A percentile compares a stretch with the other conserved stretches of the same genome.
phyloP scores from a whole-genome alignment of 2,797 vertebrate species.

The Dryobates pubescens region DNA sequence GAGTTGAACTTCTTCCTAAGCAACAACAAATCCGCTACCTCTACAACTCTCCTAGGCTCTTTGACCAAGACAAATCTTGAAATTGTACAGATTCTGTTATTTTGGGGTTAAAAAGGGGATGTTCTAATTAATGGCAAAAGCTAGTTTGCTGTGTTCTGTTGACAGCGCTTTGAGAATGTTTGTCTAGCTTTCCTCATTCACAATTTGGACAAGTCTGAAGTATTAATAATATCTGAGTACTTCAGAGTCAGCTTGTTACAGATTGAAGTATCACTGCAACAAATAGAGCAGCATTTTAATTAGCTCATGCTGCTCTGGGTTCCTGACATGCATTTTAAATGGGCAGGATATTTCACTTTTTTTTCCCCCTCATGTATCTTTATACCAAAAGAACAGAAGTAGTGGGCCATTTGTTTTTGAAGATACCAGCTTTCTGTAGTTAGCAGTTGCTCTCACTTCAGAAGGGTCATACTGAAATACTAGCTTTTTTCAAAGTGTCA shows the following conservation, averaged over 20 bases:
- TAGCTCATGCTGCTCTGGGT: background rate
- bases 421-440: background rate
- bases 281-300: background rate
- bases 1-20: background rate
- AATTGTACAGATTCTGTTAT: background rate
- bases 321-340: background rate
- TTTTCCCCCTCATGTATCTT: background rate
- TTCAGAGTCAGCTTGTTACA: background rate
- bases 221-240: background rate
- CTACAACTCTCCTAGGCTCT: background rate
- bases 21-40: background rate
- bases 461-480: background rate
- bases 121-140: background rate
- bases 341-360: background rate
- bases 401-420: background rate
- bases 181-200: background rate
- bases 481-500: background rate
- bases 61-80: background rate
- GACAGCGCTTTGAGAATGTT: background rate
- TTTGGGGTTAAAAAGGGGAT: background rate
- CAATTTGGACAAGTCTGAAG: background rate
- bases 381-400: background rate
- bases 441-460: background rate
- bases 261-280: background rate
- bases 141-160: background rate